Percentiles rank a stretch among this genome's conserved stretches.
phyloP scores from a whole-genome alignment of 2,113 vertebrate species.

The Argyrosomus japonicus region DNA sequence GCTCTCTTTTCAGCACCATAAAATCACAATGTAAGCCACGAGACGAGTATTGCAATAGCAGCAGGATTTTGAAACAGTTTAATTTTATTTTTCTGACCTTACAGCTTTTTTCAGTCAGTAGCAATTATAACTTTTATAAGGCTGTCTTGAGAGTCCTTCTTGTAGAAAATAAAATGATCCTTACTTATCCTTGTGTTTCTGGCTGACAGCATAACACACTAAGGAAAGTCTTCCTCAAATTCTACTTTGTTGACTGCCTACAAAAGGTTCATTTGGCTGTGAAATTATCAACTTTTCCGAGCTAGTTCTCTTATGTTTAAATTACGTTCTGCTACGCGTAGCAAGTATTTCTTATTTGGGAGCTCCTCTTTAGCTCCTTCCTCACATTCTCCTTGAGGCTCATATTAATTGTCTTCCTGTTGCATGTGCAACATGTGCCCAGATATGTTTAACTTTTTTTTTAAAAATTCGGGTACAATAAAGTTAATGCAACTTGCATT shows the following conservation, averaged over 20 bases:
- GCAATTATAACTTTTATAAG: not conserved
- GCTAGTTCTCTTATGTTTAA: slow-evolving; percentile 2
- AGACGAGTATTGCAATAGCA: not conserved
- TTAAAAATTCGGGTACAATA: not conserved
- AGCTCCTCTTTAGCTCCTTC: not conserved
- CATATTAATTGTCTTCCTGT: not conserved
- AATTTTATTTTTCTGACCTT: not conserved
- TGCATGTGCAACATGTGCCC: not conserved
- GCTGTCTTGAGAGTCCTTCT: not conserved
- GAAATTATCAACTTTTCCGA: slow-evolving; percentile 16
- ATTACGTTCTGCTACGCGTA: not conserved
- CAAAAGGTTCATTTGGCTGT: not conserved
- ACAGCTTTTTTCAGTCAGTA: not conserved
- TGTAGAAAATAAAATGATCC: not conserved
- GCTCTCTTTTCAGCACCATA: not conserved
- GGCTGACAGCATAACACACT: not conserved
- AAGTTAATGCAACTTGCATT: not conserved
- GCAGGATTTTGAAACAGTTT: not conserved
- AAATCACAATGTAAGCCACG: not conserved
- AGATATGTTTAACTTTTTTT: not conserved
- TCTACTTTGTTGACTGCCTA: not conserved
- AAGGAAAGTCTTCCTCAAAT: not conserved
- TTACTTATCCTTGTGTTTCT: slow-evolving; percentile 3
- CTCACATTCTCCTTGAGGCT: not conserved
- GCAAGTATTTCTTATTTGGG: not conserved